Percentiles rank a stretch among this genome's conserved stretches.
phyloP scores from a whole-genome alignment of 2,113 vertebrate species.

The Carassius carassius region DNA sequence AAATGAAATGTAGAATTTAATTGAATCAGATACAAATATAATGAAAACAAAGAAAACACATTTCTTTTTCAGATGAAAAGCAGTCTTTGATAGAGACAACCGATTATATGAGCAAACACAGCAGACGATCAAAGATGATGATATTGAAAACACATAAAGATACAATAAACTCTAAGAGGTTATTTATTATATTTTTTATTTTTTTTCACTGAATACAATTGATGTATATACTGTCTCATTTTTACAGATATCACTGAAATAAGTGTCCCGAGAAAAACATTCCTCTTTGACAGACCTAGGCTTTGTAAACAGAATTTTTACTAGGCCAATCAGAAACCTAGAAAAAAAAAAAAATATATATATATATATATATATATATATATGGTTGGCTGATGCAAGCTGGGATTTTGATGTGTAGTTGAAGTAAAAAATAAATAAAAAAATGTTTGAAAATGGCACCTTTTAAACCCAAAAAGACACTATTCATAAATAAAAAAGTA shows the following conservation, averaged over 20 bases:
- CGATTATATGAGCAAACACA: background rate
- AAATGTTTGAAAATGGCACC: background rate
- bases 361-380: too few species aligned
- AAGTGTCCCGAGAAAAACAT: background rate
- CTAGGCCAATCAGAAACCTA: background rate
- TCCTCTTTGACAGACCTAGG: background rate
- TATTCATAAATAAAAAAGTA: background rate
- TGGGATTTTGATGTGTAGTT: background rate
- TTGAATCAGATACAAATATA: background rate
- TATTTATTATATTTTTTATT: too few species aligned
- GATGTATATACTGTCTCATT: too few species aligned
- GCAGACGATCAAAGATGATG: background rate
- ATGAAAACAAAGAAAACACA: background rate
- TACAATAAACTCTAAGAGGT: background rate
- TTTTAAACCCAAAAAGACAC: background rate
- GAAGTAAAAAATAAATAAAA: background rate
- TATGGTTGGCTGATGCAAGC: background rate
- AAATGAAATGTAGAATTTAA: background rate
- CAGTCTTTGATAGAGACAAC: background rate
- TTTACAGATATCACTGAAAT: background rate
- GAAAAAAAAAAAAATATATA: background rate
- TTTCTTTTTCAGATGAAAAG: background rate
- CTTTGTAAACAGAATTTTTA: background rate
- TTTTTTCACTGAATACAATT: too few species aligned
- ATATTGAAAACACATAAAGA: background rate